These are phyloP conservation scores for Uria lomvia DNA, from an alignment of 2,113 vertebrate genomes.

Conservation along the genomic window DNA sequence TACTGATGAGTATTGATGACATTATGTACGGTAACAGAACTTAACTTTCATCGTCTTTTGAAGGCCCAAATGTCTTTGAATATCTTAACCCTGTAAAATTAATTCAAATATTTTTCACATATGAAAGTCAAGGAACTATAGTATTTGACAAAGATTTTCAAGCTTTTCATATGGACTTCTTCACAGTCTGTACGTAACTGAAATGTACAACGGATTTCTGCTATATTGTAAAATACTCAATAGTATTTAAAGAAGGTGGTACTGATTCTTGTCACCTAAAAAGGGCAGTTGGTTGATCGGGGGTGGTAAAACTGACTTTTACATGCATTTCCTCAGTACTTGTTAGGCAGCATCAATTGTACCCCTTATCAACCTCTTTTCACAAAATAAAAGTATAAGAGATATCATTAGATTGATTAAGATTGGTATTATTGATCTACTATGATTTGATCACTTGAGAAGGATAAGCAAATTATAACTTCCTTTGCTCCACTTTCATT, in stretches of 20 bases:
- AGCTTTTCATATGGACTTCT: constrained; percentile 40
- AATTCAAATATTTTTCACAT: constrained; percentile 4
- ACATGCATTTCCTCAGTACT: constrained; percentile 35
- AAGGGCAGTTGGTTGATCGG: constrained; percentile 41
- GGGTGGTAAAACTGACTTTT: constrained; percentile 40
- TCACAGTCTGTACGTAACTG: constrained; percentile 8
- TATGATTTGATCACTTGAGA: background rate
- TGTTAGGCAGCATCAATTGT: constrained; percentile 8
- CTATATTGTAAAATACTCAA: constrained; percentile 41
- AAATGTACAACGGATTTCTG: constrained; percentile 24
- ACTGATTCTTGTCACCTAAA: constrained; percentile 32
- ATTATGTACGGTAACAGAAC: background rate
- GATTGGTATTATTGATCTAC: background rate
- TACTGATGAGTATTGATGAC: background rate
- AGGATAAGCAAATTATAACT: background rate
- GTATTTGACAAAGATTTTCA: constrained; percentile 25
- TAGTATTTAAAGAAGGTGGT: constrained; percentile 45
- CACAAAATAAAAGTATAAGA: background rate
- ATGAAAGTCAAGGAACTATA: constrained; percentile 16
- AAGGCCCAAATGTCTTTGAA: background rate
- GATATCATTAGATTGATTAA: background rate
- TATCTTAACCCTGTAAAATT: background rate
- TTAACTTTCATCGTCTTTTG: background rate
- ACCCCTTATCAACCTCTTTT: background rate
- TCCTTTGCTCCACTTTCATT: background rate